Conservation (phyloP, 2,888 invertebrate species). For the Drosophila helvetica region DNA sequence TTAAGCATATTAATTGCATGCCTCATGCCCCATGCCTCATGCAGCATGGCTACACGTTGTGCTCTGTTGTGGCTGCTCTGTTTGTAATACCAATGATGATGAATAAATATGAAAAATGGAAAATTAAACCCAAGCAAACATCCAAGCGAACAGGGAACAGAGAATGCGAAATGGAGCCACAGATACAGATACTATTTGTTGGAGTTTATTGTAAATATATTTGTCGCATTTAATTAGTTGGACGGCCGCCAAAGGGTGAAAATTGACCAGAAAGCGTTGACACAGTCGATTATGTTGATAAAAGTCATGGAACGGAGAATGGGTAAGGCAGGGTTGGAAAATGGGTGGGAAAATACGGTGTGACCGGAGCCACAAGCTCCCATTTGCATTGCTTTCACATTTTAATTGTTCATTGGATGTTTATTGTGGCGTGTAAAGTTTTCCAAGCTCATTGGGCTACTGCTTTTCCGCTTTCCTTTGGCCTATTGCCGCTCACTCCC, state of each 20-base stretch:
- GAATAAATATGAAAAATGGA: conserved; percentile 38
- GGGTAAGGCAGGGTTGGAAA: background rate
- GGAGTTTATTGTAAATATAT: conserved; percentile 8
- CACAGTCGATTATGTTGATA: conserved; percentile 74
- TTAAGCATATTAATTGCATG: conserved; percentile 62
- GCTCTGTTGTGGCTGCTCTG: conserved; percentile 29
- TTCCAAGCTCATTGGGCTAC: conserved; percentile 43
- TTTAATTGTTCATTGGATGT: conserved; percentile 71
- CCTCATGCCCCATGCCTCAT: conserved; percentile 39
- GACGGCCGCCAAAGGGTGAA: conserved; percentile 37
- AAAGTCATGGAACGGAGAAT: conserved; percentile 40
- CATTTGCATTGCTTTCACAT: conserved; percentile 49
- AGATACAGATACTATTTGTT: background rate
- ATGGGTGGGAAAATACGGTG: conserved; percentile 8
- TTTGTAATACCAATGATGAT: conserved; percentile 32
- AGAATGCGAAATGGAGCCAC: background rate
- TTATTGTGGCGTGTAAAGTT: conserved; percentile 56
- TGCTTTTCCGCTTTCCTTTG: background rate
- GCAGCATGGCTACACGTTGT: background rate
- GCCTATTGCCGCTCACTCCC: no score
- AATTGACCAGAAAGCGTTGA: conserved; percentile 57
- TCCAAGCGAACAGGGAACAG: background rate
- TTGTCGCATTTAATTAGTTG: conserved; percentile 68
- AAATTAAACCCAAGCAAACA: conserved; percentile 10
- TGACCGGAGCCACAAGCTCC: conserved; percentile 18